Conservation (phyloP, 1,140 invertebrate genomes). For the Galendromus occidentalis region DNA sequence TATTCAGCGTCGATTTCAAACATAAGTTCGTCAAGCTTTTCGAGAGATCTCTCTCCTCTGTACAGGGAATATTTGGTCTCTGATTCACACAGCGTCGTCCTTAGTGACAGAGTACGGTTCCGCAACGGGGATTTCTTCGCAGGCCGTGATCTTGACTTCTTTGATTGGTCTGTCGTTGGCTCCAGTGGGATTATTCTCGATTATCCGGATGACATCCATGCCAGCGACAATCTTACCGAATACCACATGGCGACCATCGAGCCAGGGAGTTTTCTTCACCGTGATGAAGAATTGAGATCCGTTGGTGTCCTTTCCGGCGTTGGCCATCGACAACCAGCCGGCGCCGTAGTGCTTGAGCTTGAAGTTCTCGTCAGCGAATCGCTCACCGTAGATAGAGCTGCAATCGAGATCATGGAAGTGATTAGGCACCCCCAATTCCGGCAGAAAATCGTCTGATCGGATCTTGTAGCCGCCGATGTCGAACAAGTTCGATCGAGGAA, state of each 20-base stretch:
- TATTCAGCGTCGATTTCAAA: no score
- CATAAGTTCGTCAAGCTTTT: not conserved
- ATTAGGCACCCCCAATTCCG: no score
- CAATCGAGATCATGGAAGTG: no score
- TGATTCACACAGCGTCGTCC: not conserved
- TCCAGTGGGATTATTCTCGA: constrained; percentile 28
- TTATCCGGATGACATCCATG: constrained; percentile 45
- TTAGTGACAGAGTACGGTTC: not conserved
- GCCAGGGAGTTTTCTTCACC: constrained; percentile 70
- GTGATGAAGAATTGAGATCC: constrained; percentile 98
- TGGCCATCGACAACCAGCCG: constrained; percentile 67
- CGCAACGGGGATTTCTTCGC: not conserved
- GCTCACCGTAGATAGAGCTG: constrained; percentile 63
- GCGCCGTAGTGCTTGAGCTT: constrained; percentile 38
- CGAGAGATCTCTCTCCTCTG: no score
- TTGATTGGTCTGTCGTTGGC: constrained; percentile 31
- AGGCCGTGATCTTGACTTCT: constrained; percentile 28
- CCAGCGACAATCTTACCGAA: constrained; percentile 48
- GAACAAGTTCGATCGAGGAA: not conserved
- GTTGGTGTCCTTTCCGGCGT: constrained; percentile 75
- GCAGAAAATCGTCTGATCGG: not conserved
- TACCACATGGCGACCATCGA: constrained; percentile 52
- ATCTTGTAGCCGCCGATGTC: not conserved
- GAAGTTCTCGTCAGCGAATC: constrained; percentile 81
- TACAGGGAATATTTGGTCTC: no score